These are phyloP conservation scores for Wasmannia auropunctata DNA, from an alignment of 1,140 invertebrate genomes.

Conservation along the genomic window DNA sequence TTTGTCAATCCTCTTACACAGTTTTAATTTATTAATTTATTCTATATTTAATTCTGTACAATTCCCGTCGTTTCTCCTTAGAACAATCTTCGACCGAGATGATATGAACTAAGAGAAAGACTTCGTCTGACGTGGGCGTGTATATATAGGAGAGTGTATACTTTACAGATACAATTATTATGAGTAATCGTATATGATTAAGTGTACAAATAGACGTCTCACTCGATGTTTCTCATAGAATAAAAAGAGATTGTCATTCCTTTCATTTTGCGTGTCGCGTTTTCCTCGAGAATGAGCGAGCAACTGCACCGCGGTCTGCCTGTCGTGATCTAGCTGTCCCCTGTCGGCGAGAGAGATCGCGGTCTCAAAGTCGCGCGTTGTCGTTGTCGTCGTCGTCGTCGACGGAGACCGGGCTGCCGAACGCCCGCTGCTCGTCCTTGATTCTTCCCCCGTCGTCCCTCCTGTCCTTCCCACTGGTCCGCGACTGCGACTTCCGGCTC, in stretches of 20 bases:
- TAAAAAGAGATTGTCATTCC: neutral
- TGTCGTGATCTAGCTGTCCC: too few species aligned
- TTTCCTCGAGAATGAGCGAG: neutral
- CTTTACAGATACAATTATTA: conserved; percentile 27
- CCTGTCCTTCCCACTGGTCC: neutral
- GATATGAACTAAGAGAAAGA: neutral
- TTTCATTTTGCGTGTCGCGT: neutral
- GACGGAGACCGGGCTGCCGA: conserved; percentile 77
- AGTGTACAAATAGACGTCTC: neutral
- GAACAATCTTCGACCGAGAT: neutral
- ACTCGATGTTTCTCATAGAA: neutral
- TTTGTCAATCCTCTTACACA: conserved; percentile 19
- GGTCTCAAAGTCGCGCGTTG: conserved; percentile 50
- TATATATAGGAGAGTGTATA: conserved; percentile 15
- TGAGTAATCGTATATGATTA: neutral
- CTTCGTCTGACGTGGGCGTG: neutral
- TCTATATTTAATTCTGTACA: conserved; percentile 47
- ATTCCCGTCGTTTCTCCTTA: neutral
- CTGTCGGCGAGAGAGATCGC: neutral
- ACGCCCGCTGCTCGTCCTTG: conserved; percentile 65
- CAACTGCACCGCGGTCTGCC: neutral
- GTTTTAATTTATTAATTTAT: neutral
- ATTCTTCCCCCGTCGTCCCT: conserved; percentile 24
- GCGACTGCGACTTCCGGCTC: neutral
- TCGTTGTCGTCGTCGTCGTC: conserved; percentile 68